Evolutionary conservation across 2,797 vertebrate genomes (phyloP), one percentile per base, ranked within the genome.

Genomic region (Anguilla anguilla): DNA sequence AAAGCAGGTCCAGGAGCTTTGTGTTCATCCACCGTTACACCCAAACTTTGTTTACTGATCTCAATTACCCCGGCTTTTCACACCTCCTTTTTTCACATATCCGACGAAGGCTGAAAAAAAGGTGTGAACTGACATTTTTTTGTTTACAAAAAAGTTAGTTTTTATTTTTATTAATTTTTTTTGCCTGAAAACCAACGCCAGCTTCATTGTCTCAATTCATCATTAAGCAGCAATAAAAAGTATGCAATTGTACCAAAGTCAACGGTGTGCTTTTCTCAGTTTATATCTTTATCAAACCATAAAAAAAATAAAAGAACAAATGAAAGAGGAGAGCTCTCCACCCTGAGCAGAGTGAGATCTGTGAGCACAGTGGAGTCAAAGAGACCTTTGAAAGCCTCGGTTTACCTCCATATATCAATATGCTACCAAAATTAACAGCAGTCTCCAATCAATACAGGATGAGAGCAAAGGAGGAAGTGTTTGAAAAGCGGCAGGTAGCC

Each of bases 341-440:
- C 25, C 17, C 59, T 19, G 59, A 74, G 9, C 72, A 28, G 3
- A 31, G 28, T 9, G 28, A 13, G 31, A 46, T 83, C 39, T 83
- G 49, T 69, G 43, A 72, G 79, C 25, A 67, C 28, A 83, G 49
- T 39, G 39, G 4, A 87, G 82, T 84, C 87, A 74, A 64, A 22
- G 87, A 74, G 82, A 87, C 87, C 87, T 87, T 87, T 87, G 49
- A 87, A 84, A 57, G 82, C 49, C 61, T 84, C 87, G 49, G 84
- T 87, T 84, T 87, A 83, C 87, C 87, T 87, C 59, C 87, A 84
- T 61, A 74, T 84, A 69, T 87, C 82, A 87, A 87, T 84, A 87
- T 64, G 43, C 61, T 7, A 10, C 61, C 61, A 83, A 87, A 84
- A 87, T 87, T 84, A 84, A 84, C 87, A 72, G 82, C 82, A 67